Conservation (phyloP, 2,888 invertebrate species). For the Epinotia ramella region DNA sequence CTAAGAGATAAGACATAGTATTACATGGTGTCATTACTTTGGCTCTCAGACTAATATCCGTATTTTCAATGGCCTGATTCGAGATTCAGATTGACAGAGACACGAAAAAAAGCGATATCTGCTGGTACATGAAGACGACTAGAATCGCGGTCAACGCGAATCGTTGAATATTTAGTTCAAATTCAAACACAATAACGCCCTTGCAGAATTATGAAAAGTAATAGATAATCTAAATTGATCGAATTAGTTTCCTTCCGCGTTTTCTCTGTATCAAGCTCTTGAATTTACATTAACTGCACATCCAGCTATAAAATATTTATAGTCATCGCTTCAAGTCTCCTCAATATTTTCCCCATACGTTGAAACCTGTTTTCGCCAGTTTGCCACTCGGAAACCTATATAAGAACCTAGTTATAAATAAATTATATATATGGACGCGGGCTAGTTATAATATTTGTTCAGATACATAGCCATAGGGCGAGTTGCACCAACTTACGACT, state of each 20-base stretch:
- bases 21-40: too few species aligned
- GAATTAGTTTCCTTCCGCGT: not conserved
- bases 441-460: too few species aligned
- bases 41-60: too few species aligned
- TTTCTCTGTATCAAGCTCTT: slow-evolving; percentile 6
- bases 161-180: too few species aligned
- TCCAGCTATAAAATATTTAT: slow-evolving; percentile 16
- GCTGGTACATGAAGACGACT: not conserved
- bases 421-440: not conserved
- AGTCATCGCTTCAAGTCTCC: not conserved
- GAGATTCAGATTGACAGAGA: not conserved
- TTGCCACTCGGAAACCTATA: too few species aligned
- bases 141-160: too few species aligned
- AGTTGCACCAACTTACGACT: too few species aligned
- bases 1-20: too few species aligned
- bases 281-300: not conserved
- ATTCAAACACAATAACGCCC: too few species aligned
- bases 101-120: not conserved
- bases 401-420: not conserved
- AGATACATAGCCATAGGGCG: too few species aligned
- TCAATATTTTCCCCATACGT: not conserved
- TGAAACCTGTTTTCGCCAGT: not conserved
- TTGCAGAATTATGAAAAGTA: not conserved
- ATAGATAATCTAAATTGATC: not conserved
- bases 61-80: not conserved